These are phyloP conservation scores for Misgurnus mizolepis DNA, from an alignment of 2,113 vertebrate species.

Conservation along the genomic window DNA sequence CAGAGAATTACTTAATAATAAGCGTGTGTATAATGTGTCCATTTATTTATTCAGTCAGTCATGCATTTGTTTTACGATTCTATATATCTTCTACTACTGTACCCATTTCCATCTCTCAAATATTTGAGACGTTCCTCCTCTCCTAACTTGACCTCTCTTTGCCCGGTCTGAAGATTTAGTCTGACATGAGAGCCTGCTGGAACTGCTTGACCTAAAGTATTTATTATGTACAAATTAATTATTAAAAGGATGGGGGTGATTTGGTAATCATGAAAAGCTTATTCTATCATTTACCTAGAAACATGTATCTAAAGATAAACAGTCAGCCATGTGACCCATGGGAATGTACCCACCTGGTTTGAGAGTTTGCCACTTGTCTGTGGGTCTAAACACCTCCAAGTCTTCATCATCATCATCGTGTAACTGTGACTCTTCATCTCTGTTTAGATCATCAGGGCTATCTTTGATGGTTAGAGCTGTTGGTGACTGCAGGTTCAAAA, in stretches of 20 bases:
- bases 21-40: background rate
- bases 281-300: background rate
- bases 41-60: background rate
- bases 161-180: slow-evolving; percentile 90
- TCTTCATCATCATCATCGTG: slow-evolving; percentile 73
- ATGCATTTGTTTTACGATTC: background rate
- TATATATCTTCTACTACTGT: slow-evolving; percentile 28
- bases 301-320: background rate
- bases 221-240: slow-evolving; percentile 7
- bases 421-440: slow-evolving; percentile 59
- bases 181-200: slow-evolving; percentile 87
- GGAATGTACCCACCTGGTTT: slow-evolving; percentile 75
- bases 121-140: slow-evolving; percentile 67
- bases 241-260: too few relatives aligned
- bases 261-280: background rate
- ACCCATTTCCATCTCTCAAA: slow-evolving; percentile 77
- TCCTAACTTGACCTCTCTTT: slow-evolving; percentile 82
- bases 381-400: slow-evolving; percentile 83
- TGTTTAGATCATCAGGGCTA: slow-evolving; percentile 34
- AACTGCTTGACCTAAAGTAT: slow-evolving; percentile 81
- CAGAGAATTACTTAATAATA: slow-evolving; percentile 39
- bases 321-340: background rate
- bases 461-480: slow-evolving; percentile 66
- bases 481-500: slow-evolving; percentile 51
- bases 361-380: slow-evolving; percentile 83